Percentiles rank a stretch among this genome's conserved stretches.
Evolutionary conservation across 1,140 invertebrate species (phyloP).

Genomic region (Andrena cerasifolii): DNA sequence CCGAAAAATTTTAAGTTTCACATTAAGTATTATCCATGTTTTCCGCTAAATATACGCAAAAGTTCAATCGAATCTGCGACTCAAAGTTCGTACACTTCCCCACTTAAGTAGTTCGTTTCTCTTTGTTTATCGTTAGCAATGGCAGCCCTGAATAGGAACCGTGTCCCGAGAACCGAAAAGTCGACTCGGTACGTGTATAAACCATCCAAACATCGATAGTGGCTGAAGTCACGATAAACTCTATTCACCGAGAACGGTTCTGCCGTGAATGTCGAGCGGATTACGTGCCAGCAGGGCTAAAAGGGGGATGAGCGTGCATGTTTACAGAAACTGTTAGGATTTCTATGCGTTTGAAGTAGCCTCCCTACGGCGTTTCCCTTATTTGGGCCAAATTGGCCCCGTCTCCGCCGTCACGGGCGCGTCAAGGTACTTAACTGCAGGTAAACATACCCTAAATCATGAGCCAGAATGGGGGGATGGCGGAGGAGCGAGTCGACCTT

Average conservation of each 20-base stretch:
- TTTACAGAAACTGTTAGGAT: slow-evolving; percentile 68
- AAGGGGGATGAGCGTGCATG: slow-evolving; percentile 40
- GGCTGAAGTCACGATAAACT: slow-evolving; percentile 8
- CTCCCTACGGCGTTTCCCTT: slow-evolving; percentile 46
- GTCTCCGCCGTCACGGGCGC: slow-evolving; percentile 52
- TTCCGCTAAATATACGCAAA: too few species aligned
- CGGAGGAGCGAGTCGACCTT: slow-evolving; percentile 32
- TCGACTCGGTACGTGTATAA: not conserved
- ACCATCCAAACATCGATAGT: not conserved
- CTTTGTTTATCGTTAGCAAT: not conserved
- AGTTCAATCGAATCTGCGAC: too few species aligned
- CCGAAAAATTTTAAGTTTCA: too few species aligned
- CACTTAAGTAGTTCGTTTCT: too few species aligned
- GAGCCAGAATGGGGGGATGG: slow-evolving; percentile 3
- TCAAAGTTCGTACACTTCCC: too few species aligned
- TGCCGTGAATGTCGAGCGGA: slow-evolving; percentile 7
- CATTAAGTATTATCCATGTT: too few species aligned
- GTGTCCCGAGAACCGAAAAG: not conserved
- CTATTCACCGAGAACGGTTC: not conserved
- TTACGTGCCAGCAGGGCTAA: slow-evolving; percentile 29
- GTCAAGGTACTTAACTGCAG: slow-evolving; percentile 70
- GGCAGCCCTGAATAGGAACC: not conserved
- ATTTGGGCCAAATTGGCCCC: slow-evolving; percentile 59
- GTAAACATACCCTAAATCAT: slow-evolving; percentile 74
- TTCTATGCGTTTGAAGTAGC: slow-evolving; percentile 56